Base-by-base conservation (phyloP, 2,888 invertebrate genomes). In the Dioctria linearis region DNA sequence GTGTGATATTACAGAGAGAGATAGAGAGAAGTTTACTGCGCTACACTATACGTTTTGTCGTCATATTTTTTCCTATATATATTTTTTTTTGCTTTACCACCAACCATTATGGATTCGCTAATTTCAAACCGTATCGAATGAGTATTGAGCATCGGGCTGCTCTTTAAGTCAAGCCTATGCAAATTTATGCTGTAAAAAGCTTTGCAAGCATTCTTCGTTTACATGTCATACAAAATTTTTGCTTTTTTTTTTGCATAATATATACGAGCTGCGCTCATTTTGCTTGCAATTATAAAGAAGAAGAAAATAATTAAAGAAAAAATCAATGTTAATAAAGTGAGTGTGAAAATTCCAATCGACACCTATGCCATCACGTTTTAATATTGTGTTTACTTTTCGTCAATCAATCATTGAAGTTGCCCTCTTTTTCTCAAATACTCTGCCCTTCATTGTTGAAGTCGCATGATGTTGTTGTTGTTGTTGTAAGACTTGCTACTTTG, bases 131-230 rank as follows among this genome's bases (percentile, higher is more conserved):
- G 9, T 57, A 57, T 57, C 73, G 43, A 40, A 42, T 57, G 42
- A 6, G 43, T 66, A 66, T 66, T 51, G 39, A 51, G 71, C 71
- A 71, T 71, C 39, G 37, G 37, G 54, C 40, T 71, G 71, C 57
- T 73, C 73, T 73, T 57, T 11, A 73, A 73, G 57, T 59, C 43
- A 42, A 59, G 59, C 40, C 57, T 57, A 73, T 73, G 59, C 59
- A 73, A 73, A 73, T 73, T 57, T 73, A 11, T 54, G 25, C 59
- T 57, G 57, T 73, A 61, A 71, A 71, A 73, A 73, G 54, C 39
- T 11, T 13, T 54, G 13, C 57, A 69, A 37, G 39, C 54, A 46
- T 46, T 40, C 59, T 73, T 73, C 73, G 57, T 59, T 73, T 73
- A 57, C 73, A 73, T 73, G 59, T 42, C 59, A 73, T 73, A 73